phyloP scores from a whole-genome alignment of 2,797 vertebrate species.

The Loriculus beryllinus region DNA sequence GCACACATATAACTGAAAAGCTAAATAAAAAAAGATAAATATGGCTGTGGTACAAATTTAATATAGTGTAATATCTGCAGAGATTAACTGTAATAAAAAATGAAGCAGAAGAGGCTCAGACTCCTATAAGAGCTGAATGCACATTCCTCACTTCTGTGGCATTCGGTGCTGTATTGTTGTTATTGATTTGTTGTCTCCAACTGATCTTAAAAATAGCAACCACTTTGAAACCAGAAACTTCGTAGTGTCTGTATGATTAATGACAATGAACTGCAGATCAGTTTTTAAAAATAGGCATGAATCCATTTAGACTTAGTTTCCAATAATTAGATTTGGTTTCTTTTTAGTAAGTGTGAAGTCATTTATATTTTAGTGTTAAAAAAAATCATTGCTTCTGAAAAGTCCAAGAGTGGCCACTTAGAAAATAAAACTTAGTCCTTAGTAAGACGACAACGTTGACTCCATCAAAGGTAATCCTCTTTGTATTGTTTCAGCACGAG shows the following conservation, averaged over 20 bases:
- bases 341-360: background rate
- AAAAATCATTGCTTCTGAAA: background rate
- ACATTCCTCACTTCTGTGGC: constrained; percentile 11
- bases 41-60: constrained; percentile 1
- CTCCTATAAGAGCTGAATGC: background rate
- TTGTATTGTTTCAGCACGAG: background rate
- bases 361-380: background rate
- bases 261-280: background rate
- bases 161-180: background rate
- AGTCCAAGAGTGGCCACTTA: background rate
- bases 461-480: background rate
- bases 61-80: constrained; percentile 4
- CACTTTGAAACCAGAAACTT: background rate
- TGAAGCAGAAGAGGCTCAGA: background rate
- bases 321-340: background rate
- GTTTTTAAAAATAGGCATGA: background rate
- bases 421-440: background rate
- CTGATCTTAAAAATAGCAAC: background rate
- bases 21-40: constrained; percentile 11
- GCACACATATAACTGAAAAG: background rate
- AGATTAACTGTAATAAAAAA: constrained; percentile 39
- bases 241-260: background rate
- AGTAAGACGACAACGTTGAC: background rate
- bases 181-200: constrained; percentile 8
- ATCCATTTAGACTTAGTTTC: background rate